Evolutionary conservation across 2,113 vertebrate genomes (phyloP).

Genomic region (Myxocyprinus asiaticus): DNA sequence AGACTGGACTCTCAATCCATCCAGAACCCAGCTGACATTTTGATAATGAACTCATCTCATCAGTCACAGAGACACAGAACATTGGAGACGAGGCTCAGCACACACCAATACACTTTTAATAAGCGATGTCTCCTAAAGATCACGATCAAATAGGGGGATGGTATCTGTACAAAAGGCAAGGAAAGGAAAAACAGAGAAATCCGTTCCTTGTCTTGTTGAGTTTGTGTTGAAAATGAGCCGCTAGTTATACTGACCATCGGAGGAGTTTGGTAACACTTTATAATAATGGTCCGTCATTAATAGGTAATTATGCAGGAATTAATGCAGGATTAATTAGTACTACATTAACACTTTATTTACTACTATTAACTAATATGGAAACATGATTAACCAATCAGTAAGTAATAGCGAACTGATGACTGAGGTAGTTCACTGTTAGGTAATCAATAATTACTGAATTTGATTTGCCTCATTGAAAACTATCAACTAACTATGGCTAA

Average conservation of each 20-base stretch:
- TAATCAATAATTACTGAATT: too few species aligned
- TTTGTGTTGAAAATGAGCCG: not conserved
- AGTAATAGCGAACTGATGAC: too few species aligned
- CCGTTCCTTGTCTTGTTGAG: not conserved
- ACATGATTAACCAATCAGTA: too few species aligned
- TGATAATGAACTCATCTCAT: slow-evolving; percentile 50
- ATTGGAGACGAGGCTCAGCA: slow-evolving; percentile 5
- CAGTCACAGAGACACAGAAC: slow-evolving; percentile 18
- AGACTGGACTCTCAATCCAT: slow-evolving; percentile 42
- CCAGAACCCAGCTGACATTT: slow-evolving; percentile 52
- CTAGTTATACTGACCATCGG: not conserved
- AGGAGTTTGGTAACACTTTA: not conserved
- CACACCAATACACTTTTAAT: slow-evolving; percentile 19
- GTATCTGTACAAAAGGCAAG: not conserved
- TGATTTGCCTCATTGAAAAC: too few species aligned
- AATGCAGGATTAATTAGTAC: too few species aligned
- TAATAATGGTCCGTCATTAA: not conserved
- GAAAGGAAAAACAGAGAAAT: not conserved
- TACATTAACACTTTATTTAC: too few species aligned
- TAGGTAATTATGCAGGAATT: too few species aligned
- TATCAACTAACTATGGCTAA: too few species aligned
- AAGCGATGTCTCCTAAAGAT: slow-evolving; percentile 20
- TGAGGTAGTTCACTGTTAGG: too few species aligned
- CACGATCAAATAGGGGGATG: not conserved
- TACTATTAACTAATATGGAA: too few species aligned